Conservation (phyloP, 2,113 vertebrate genomes). For the Mixornis gularis region DNA sequence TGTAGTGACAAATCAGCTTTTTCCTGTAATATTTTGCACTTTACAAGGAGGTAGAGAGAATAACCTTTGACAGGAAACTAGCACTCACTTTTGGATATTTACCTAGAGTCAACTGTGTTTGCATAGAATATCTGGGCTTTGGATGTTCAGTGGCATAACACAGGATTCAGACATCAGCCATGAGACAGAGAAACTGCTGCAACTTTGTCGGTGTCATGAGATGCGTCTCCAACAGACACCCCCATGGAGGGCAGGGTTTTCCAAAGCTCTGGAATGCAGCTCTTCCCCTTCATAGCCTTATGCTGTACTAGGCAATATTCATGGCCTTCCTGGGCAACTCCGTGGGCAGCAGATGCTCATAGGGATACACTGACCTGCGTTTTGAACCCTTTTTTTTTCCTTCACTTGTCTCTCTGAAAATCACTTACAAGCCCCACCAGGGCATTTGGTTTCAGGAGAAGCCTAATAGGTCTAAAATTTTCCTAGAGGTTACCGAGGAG, state of each 20-base stretch:
- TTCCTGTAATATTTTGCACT: background rate
- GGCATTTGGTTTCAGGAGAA: background rate
- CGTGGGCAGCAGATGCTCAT: background rate
- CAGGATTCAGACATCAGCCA: background rate
- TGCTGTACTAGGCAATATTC: background rate
- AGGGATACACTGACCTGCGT: background rate
- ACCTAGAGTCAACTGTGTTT: background rate
- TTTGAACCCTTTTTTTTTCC: background rate
- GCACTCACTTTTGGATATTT: background rate
- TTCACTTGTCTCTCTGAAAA: background rate
- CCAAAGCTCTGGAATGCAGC: background rate
- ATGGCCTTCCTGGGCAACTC: background rate
- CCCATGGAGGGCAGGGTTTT: background rate
- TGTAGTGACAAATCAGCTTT: background rate
- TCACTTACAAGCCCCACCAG: background rate
- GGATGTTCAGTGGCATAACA: fast-evolving
- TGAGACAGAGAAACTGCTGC: background rate
- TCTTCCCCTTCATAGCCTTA: background rate
- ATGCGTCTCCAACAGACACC: background rate
- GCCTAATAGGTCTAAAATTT: background rate
- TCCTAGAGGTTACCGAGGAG: background rate
- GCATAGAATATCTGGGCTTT: background rate
- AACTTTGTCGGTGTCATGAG: background rate
- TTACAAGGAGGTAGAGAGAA: background rate
- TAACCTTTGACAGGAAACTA: background rate